These are phyloP conservation scores for Pentalonia nigronervosa DNA, from an alignment of 1,140 invertebrate genomes.

Conservation along the genomic window DNA sequence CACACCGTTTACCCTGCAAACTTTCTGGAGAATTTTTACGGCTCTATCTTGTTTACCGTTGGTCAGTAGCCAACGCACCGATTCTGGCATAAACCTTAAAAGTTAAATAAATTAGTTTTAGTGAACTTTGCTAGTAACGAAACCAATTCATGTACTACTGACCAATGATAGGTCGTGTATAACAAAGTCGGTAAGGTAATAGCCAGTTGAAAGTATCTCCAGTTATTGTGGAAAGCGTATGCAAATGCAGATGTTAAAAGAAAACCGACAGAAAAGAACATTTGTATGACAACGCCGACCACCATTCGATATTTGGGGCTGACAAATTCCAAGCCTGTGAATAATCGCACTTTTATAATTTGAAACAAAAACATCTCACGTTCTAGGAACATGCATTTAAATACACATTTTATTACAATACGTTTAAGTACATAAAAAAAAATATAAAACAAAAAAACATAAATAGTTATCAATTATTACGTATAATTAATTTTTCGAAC, in stretches of 20 bases:
- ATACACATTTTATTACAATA: not conserved
- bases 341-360: not conserved
- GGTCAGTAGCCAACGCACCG: slow-evolving; percentile 79
- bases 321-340: slow-evolving; percentile 82
- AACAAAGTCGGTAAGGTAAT: slow-evolving; percentile 75
- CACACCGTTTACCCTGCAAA: slow-evolving; percentile 74
- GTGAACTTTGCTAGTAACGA: not conserved
- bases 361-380: not conserved
- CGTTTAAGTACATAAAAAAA: not conserved
- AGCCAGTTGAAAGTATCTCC: slow-evolving; percentile 77
- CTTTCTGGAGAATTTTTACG: slow-evolving; percentile 72
- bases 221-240: slow-evolving; percentile 75
- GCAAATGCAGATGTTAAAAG: slow-evolving; percentile 76
- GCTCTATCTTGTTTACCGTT: slow-evolving; percentile 78
- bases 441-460: not conserved
- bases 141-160: slow-evolving; percentile 62
- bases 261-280: slow-evolving; percentile 81
- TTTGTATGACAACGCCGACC: slow-evolving; percentile 78
- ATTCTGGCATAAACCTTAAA: slow-evolving; percentile 80
- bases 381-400: not conserved
- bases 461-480: not conserved
- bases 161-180: slow-evolving; percentile 83
- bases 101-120: not conserved
- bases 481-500: not conserved
- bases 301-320: slow-evolving; percentile 76